Conservation (phyloP, 2,113 vertebrate genomes). For the Aegithalos caudatus region DNA sequence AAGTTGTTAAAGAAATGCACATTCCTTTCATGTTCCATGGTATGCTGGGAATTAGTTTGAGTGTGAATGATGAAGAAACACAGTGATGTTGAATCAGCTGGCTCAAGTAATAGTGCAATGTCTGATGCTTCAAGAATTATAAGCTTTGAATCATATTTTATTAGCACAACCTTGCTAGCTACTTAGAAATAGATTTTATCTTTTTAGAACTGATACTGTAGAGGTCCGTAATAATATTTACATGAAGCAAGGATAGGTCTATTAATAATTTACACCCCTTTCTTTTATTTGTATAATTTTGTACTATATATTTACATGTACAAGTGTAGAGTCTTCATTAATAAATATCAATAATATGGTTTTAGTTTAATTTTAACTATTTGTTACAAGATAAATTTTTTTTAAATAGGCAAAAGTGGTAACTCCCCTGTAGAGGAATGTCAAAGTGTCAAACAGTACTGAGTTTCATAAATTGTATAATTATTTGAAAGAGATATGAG, state of each 20-base stretch:
- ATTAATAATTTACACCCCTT: slow-evolving; percentile 70
- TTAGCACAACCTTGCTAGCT: slow-evolving; percentile 86
- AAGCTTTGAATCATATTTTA: slow-evolving; percentile 83
- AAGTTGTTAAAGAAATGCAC: slow-evolving; percentile 77
- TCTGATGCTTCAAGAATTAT: slow-evolving; percentile 77
- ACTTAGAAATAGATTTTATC: slow-evolving; percentile 81
- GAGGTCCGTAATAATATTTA: slow-evolving; percentile 76
- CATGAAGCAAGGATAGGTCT: slow-evolving; percentile 74
- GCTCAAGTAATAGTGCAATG: slow-evolving; percentile 81
- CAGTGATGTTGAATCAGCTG: slow-evolving; percentile 72
- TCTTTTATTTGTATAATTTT: slow-evolving; percentile 81
- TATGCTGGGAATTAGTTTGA: slow-evolving; percentile 67
- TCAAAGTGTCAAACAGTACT: slow-evolving; percentile 60
- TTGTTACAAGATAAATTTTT: slow-evolving; percentile 77
- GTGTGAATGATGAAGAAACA: slow-evolving; percentile 74
- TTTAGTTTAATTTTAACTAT: slow-evolving; percentile 76
- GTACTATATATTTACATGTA: slow-evolving; percentile 78
- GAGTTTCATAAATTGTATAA: slow-evolving; percentile 70
- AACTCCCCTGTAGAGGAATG: slow-evolving; percentile 67
- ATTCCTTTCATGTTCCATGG: slow-evolving; percentile 71
- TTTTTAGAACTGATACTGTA: slow-evolving; percentile 81
- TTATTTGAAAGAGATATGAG: slow-evolving; percentile 69
- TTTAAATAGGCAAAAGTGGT: slow-evolving; percentile 68
- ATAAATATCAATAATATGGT: slow-evolving; percentile 66
- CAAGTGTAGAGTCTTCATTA: slow-evolving; percentile 74